phyloP scores from a whole-genome alignment of 37 sponge, comb jelly and placozoan genomes.

The Dysidea cf. avara region DNA sequence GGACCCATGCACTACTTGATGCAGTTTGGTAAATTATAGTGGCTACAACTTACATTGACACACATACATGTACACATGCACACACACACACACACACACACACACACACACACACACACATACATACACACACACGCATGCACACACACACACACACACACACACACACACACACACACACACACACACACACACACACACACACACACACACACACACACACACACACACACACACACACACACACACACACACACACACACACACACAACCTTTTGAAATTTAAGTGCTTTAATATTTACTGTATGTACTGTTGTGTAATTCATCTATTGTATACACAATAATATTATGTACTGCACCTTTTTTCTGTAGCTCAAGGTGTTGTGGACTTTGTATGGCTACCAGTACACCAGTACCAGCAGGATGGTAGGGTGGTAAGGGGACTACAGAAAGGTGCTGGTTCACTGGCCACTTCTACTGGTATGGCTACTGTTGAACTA shows the following conservation, averaged over 20 bases:
- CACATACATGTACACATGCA: neutral
- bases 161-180: no score
- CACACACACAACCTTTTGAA: no score
- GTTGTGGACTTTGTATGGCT: slow-evolving; percentile 86
- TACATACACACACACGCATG: no score
- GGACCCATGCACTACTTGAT: slow-evolving; percentile 91
- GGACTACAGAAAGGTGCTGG: slow-evolving; percentile 92
- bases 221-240: no score
- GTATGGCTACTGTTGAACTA: slow-evolving; percentile 86
- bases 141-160: no score
- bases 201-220: no score
- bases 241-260: no score
- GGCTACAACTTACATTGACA: neutral
- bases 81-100: neutral
- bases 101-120: slow-evolving; percentile 1
- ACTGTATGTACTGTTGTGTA: no score
- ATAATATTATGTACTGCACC: neutral
- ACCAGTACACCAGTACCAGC: slow-evolving; percentile 94
- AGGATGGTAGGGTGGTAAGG: slow-evolving; percentile 90
- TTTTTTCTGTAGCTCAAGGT: slow-evolving; percentile 61
- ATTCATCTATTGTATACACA: neutral
- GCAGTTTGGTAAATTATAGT: slow-evolving; percentile 67
- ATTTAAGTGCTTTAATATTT: no score
- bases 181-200: no score
- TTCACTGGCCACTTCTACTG: slow-evolving; percentile 86